These are phyloP conservation scores for Neodontobutis hainanensis DNA, from an alignment of 2,113 vertebrate species.

Conservation along the genomic window DNA sequence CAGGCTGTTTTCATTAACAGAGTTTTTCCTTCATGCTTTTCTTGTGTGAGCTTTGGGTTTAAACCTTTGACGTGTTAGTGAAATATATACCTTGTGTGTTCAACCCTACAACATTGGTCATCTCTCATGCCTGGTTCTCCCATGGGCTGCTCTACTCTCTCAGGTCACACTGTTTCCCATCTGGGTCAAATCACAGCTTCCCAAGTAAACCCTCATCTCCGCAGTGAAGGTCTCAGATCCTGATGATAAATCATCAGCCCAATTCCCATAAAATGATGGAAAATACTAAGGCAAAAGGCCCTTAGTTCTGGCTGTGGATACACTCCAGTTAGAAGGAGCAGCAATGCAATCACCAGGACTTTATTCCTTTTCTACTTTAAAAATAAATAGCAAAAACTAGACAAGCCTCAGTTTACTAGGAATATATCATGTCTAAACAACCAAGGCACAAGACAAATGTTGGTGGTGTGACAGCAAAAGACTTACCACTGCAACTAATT, in stretches of 20 bases:
- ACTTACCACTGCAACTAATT: no score
- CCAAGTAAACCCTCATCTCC: constrained; percentile 43
- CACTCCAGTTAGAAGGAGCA: not conserved
- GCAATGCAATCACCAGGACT: constrained; percentile 3
- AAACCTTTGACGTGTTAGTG: constrained; percentile 32
- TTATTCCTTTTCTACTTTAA: constrained; percentile 1
- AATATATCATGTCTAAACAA: no score
- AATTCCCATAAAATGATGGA: constrained; percentile 7
- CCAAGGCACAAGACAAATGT: no score
- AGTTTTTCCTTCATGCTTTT: not conserved
- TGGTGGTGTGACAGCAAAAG: no score
- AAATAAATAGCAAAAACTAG: not conserved
- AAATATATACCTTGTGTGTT: constrained; percentile 42
- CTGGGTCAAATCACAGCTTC: constrained; percentile 67
- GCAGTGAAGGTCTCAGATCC: constrained; percentile 27
- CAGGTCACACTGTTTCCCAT: constrained; percentile 62
- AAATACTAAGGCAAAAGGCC: constrained; percentile 2
- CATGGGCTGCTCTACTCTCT: constrained; percentile 20
- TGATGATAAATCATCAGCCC: constrained; percentile 48
- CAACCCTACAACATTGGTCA: constrained; percentile 13
- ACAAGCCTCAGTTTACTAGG: not conserved
- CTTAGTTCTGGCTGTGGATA: not conserved
- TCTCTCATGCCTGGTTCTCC: constrained; percentile 38
- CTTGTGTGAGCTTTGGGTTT: constrained; percentile 10
- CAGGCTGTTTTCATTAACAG: not conserved